Percentiles rank a stretch among this genome's conserved stretches.
Evolutionary conservation across 1,140 invertebrate genomes (phyloP).

Genomic region (Drosophila grimshawi): DNA sequence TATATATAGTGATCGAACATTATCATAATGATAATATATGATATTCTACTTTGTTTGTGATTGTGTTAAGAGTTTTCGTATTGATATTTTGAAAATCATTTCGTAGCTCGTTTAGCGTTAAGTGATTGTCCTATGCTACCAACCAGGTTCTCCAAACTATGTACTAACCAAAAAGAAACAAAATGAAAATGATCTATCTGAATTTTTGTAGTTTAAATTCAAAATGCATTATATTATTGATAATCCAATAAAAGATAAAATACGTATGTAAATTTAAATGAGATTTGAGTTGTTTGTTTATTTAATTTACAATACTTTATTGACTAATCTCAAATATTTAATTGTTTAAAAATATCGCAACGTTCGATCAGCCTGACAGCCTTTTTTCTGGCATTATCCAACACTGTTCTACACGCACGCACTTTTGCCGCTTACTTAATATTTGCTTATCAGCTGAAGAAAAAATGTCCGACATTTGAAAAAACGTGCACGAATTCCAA

Average conservation of each 20-base stretch:
- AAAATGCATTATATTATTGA: constrained; percentile 40
- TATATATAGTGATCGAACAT: constrained; percentile 35
- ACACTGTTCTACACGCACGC: neutral
- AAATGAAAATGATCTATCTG: constrained; percentile 21
- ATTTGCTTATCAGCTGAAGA: constrained; percentile 8
- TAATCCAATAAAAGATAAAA: constrained; percentile 30
- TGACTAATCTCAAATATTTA: too few relatives aligned
- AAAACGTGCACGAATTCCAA: constrained; percentile 5
- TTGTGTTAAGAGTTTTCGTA: constrained; percentile 57
- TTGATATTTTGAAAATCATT: constrained; percentile 45
- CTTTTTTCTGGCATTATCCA: neutral
- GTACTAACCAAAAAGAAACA: constrained; percentile 28
- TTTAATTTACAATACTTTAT: too few relatives aligned
- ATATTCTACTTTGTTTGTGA: constrained; percentile 71
- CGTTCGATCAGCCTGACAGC: neutral
- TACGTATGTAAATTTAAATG: constrained; percentile 18
- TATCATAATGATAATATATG: constrained; percentile 40
- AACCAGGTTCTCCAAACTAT: constrained; percentile 32
- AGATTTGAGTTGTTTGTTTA: neutral
- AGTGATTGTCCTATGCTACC: constrained; percentile 37
- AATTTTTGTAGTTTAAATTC: constrained; percentile 38
- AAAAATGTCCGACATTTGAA: constrained; percentile 1
- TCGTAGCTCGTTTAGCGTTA: constrained; percentile 62
- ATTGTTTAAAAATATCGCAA: too few relatives aligned
- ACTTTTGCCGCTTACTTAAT: neutral